Conservation (phyloP, 2,113 vertebrate genomes). For the Dasyurus viverrinus region DNA sequence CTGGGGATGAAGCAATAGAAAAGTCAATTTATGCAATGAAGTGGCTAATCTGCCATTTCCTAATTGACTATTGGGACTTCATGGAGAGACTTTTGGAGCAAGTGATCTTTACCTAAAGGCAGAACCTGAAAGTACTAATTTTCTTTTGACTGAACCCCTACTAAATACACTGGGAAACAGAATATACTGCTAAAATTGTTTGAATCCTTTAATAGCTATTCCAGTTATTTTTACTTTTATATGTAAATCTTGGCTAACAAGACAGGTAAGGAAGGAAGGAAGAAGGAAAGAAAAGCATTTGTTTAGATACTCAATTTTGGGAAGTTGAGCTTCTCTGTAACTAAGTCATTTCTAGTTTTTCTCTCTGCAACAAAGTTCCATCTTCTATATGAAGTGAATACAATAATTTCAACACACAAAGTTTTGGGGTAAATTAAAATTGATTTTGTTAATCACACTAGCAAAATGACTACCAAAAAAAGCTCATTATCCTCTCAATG, state of each 20-base stretch:
- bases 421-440: too few species aligned
- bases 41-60: conserved; percentile 91
- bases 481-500: too few species aligned
- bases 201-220: conserved; percentile 90
- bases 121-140: conserved; percentile 92
- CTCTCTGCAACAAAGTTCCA: too few species aligned
- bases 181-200: conserved; percentile 94
- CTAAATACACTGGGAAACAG: conserved; percentile 92
- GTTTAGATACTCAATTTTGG: too few species aligned
- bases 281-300: too few species aligned
- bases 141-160: conserved; percentile 92
- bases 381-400: too few species aligned
- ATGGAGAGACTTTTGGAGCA: conserved; percentile 94
- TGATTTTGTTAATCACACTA: too few species aligned
- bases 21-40: conserved; percentile 91
- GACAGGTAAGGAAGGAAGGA: conserved; percentile 80
- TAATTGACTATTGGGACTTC: conserved; percentile 92
- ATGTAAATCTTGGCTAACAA: conserved; percentile 88
- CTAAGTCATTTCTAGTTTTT: too few species aligned
- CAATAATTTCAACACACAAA: too few species aligned
- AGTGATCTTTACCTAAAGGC: conserved; percentile 93
- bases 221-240: conserved; percentile 90
- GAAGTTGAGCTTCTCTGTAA: too few species aligned
- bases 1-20: conserved; percentile 91
- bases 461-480: too few species aligned